Base-by-base conservation (phyloP, 2,888 invertebrate genomes). In the Zhuqinia jingwanae region DNA sequence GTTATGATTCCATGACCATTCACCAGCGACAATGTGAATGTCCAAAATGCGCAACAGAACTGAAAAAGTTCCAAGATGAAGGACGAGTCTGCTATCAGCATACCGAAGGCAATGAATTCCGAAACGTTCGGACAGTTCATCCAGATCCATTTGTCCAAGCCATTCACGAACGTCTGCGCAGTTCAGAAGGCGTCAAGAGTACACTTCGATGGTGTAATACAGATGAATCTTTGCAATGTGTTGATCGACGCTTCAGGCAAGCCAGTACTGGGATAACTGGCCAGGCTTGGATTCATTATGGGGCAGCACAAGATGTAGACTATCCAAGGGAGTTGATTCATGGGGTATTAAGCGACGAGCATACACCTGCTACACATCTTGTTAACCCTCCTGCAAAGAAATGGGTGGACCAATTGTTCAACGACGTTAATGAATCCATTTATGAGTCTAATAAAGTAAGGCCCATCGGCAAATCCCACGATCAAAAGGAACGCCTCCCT, bases 341-440 rank as follows among this genome's bases (percentile, higher is more conserved):
- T 87, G 90, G 90, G 11, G 75, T 87, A 36, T 36, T 80, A 22
- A 85, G 85, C 10, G 88, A 90, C 17, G 65, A 78, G 47, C 58
- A 78, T 1, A 90, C 89, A 20, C 83, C 86, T 6, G 90, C 88
- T 25, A 91, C 90, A 45, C 89, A 92, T 78, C 90, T 92, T 77
- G 85, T 93, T 53, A 91, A 91, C 75, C 92, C 92, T n/a, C 91
- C 92, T 2, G 90, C 92, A 13, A 91, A 92, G 89, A 92, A 93
- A n/a, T 91, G 93, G 90, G 93, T 93, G 88, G 92, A 93, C 91
- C 92, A 92, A 50, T 88, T 94, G 25, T 91, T 93, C n/a, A 91
- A 91, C 8, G 93, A 94, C 88, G 91, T 94, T 70, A 92, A 92
- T 89, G 93, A 93, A 88, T 93, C 94, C 0, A 91, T 92, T n/a